A percentile compares a stretch with the other conserved stretches of the same genome.
Evolutionary conservation across 1,140 invertebrate species (phyloP).

Genomic region (Caenorhabditis latens): DNA sequence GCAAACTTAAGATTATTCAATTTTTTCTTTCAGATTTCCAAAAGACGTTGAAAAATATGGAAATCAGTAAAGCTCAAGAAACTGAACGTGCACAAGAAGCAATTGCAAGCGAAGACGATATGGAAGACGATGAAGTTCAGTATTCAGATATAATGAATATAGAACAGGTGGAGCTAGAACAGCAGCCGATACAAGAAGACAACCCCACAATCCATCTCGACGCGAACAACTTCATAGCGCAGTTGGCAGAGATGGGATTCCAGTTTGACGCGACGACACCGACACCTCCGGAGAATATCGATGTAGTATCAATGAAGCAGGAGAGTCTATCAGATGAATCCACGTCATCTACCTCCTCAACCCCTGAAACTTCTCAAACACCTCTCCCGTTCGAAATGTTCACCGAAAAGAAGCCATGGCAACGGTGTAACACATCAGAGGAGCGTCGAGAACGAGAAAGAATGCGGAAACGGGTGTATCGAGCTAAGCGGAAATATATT

Average conservation of each 20-base stretch:
- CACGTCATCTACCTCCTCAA: background rate
- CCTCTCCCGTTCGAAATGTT: background rate
- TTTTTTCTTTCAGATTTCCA: background rate
- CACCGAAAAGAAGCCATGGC: conserved; percentile 18
- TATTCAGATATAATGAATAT: background rate
- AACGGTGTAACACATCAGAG: background rate
- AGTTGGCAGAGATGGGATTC: conserved; percentile 18
- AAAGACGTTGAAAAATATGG: background rate
- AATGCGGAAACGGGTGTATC: conserved; percentile 26
- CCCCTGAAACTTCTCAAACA: background rate
- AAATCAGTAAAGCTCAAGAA: background rate
- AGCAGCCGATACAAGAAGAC: background rate
- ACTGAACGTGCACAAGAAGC: background rate
- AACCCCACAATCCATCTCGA: background rate
- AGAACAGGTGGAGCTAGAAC: background rate
- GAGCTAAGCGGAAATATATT: conserved; percentile 20
- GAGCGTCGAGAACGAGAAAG: conserved; percentile 24
- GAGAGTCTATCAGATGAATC: conserved; percentile 3
- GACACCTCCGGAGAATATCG: background rate
- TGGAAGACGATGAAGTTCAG: background rate
- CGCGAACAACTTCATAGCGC: background rate
- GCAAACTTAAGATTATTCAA: too few relatives aligned
- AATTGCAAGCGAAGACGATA: background rate
- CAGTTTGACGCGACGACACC: background rate
- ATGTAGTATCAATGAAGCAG: background rate